Percentiles rank a stretch among this genome's conserved stretches.
Conservation (phyloP, 2,797 vertebrate genomes). For the Catamblyrhynchus diadema region DNA sequence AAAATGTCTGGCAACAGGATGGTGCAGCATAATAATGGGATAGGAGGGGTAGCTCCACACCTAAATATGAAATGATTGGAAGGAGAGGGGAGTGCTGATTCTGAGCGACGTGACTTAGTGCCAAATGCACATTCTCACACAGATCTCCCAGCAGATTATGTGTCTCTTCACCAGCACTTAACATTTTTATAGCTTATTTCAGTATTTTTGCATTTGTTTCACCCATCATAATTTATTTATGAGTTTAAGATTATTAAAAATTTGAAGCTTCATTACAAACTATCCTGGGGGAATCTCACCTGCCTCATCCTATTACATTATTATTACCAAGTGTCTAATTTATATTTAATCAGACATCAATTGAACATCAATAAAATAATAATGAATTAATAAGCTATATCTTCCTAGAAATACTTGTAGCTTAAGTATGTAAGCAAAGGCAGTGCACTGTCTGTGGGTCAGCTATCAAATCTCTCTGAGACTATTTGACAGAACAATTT, state of each 20-base stretch:
- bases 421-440: neutral
- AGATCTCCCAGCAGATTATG: neutral
- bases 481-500: slow-evolving; percentile 50
- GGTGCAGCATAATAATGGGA: neutral
- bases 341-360: slow-evolving; percentile 77
- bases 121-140: neutral
- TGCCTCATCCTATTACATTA: slow-evolving; percentile 62
- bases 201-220: slow-evolving; percentile 59
- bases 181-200: slow-evolving; percentile 45
- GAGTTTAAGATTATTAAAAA: slow-evolving; percentile 70
- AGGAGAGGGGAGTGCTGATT: neutral
- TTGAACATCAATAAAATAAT: slow-evolving; percentile 74
- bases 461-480: slow-evolving; percentile 28
- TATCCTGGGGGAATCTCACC: slow-evolving; percentile 66
- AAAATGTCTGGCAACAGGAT: neutral
- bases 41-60: neutral
- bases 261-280: slow-evolving; percentile 74
- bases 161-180: neutral
- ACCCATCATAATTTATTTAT: slow-evolving; percentile 74
- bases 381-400: slow-evolving; percentile 72
- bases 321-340: slow-evolving; percentile 76
- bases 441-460: slow-evolving; percentile 5
- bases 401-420: slow-evolving; percentile 50
- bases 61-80: neutral
- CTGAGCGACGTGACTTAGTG: neutral